These are phyloP conservation scores for Mycalesis mineus DNA, from an alignment of 2,888 invertebrate genomes.

Conservation along the genomic window DNA sequence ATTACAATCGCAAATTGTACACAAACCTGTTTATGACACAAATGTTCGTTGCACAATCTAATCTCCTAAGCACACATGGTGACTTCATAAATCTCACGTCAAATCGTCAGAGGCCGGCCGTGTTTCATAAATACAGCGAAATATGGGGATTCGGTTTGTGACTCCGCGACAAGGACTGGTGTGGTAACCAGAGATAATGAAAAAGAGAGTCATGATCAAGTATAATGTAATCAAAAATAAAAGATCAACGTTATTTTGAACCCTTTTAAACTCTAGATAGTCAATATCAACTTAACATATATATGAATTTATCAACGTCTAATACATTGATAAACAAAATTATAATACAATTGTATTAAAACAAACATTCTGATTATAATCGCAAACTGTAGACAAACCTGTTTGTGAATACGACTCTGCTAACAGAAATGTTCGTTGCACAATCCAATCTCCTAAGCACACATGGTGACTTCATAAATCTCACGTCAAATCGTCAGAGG, in stretches of 20 bases:
- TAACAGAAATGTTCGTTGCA: constrained; percentile 40
- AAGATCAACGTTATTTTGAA: too few species aligned
- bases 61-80: constrained; percentile 67
- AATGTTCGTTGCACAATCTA: constrained; percentile 54
- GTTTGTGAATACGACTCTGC: neutral
- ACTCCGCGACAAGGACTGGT: constrained; percentile 49
- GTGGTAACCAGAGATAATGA: constrained; percentile 64
- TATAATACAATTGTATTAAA: too few species aligned
- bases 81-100: constrained; percentile 74
- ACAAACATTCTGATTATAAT: too few species aligned
- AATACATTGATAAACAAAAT: too few species aligned
- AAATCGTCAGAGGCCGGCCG: constrained; percentile 57
- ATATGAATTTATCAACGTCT: too few species aligned
- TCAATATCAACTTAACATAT: too few species aligned
- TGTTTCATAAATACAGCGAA: constrained; percentile 68
- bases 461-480: constrained; percentile 75
- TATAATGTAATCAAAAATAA: constrained; percentile 77
- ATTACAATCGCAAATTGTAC: neutral
- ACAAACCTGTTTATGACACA: neutral
- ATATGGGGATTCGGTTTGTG: constrained; percentile 67
- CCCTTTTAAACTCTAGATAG: too few species aligned
- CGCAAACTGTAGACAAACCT: neutral
- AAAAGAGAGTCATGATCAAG: constrained; percentile 76
- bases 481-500: constrained; percentile 60
- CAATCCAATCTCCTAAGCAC: constrained; percentile 64